Evolutionary conservation across 2,113 vertebrate genomes (phyloP).

Genomic region (Poecile atricapillus): DNA sequence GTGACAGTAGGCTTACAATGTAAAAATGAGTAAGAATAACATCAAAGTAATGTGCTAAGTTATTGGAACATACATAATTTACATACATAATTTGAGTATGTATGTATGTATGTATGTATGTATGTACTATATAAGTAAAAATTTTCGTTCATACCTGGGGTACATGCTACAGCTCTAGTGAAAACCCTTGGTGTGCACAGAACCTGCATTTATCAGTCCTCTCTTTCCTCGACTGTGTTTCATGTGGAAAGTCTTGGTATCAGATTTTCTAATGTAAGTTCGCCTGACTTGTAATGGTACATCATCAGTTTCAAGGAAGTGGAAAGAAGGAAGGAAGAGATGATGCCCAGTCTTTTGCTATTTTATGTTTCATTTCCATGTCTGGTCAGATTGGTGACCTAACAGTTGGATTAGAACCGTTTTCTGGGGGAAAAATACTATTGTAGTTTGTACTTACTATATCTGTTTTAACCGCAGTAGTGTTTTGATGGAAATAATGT

Average conservation of each 20-base stretch:
- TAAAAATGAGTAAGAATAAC: neutral
- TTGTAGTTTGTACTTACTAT: neutral
- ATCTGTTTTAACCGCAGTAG: neutral
- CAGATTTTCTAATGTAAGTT: neutral
- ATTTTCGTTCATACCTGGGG: neutral
- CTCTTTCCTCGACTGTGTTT: neutral
- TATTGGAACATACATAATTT: neutral
- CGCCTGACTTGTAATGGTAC: neutral
- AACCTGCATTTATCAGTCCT: neutral
- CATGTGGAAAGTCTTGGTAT: neutral
- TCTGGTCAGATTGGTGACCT: neutral
- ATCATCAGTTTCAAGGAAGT: neutral
- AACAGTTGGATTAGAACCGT: neutral
- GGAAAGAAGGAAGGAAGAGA: neutral
- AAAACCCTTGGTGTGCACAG: neutral
- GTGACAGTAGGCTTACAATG: neutral
- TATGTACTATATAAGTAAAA: neutral
- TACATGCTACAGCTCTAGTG: neutral
- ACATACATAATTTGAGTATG: neutral
- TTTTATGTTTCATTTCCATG: neutral
- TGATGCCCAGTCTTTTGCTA: neutral
- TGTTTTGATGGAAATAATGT: neutral
- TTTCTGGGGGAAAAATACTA: neutral
- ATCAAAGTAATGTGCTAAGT: neutral
- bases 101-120: neutral